Base-by-base conservation (phyloP, 2,888 invertebrate species). In the Gibbula magus region DNA sequence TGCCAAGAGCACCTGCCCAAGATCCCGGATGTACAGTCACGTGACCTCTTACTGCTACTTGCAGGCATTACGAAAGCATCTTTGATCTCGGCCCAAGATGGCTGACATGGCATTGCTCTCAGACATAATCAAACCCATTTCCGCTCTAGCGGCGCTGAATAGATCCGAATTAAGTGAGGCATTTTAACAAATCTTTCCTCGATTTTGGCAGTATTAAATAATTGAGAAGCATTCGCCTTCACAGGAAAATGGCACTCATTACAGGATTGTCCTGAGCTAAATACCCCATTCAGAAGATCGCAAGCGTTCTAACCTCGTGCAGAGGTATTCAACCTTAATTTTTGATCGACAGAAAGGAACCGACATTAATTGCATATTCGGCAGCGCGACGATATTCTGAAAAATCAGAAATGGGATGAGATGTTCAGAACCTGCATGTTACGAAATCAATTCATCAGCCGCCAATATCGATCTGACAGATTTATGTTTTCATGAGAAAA, bases 201-300 rank as follows among this genome's bases (percentile, higher is more conserved):
- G 61, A 61, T 61, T 61, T 61, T 61, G 61, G 61, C 61, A 61
- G 61, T 61, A 61, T 61, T 61, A 61, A 61, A 61, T 61, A 61
- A 61, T 61, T 61, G 61, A 61, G 61, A 29, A 25, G 25, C 7
- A 29, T 25, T 61, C 61, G 25, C 61, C 22, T 25, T 32, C 25
- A 61, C 25, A 29, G 29, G 25, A 29, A 61, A 29, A 61, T 25
- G 61, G 25, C 61, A 61, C 61, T 61, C 61, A 61, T 61, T 61
- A 61, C 18, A 22, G 61, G 13, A 25, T 29, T 32, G 16, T 25
- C 25, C 29, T 25, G 61, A 61, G 61, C 61, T 61, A 61, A 61
- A 61, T 61, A 29, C 29, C 61, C 25, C 61, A 61, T 61, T 61
- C 25, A 61, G 13, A 25, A 25, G 8, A 29, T 25, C 29, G 61